Evolutionary conservation across 2,797 vertebrate species (phyloP), one percentile per base, ranked within the genome.

Genomic region (Myoxocephalus aenaeus): DNA sequence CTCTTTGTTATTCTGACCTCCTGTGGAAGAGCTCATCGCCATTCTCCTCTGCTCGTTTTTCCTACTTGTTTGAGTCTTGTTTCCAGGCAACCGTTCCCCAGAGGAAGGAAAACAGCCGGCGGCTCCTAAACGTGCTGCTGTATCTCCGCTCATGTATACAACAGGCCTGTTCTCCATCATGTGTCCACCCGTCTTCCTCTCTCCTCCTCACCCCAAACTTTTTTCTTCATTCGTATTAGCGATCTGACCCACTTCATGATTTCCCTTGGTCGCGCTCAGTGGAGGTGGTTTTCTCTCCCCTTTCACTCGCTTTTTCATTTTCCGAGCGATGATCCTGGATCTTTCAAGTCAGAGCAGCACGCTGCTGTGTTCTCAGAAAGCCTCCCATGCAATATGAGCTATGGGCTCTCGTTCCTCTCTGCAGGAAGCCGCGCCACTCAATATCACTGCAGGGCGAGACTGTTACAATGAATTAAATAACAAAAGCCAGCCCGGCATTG

Each of bases 321-420:
- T 63, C 34, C 13, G 8, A 53, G 25, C 27, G 46, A 32, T 59
- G 40, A 64, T 77, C 10, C 38, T 11, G n/a, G 10, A 2, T 80
- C 65, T 83, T 46, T 57, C 2, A 1, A 53, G 73, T 68, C 50
- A 0, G 73, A 71, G 40, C 61, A 11, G 53, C 18, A 2, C 61
- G 51, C 82, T 14, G 75, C 81, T 79, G 84, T 18, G 72, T 82
- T 89, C 73, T 78, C 59, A 58, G 83, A 76, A 87, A 82, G 54
- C 79, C 25, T 83, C 53, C 65, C 32, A 51, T 72, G 44, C 25
- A 3, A 70, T 68, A 54, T 25, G 76, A 83, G 68, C 68, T 7
- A 29, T 56, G 51, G 63, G 54, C 72, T 79, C 10, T 80, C 36
- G 36, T 62, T 42, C 22, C 65, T 67, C 69, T 68, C 75, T 68